phyloP scores from a whole-genome alignment of 1,140 invertebrate species.

The Belonocnema kinseyi region DNA sequence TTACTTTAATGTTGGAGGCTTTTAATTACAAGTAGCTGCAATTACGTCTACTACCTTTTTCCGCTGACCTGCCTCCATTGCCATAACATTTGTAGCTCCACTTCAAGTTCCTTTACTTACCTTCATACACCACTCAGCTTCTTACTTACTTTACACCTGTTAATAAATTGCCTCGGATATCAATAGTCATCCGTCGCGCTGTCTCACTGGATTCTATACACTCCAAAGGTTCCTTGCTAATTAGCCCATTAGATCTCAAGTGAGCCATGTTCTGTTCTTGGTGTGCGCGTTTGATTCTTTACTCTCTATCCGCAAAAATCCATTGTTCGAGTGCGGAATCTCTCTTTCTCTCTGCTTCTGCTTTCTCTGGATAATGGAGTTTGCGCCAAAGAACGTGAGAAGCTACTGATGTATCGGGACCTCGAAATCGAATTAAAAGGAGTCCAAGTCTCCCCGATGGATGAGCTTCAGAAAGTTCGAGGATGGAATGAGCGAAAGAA shows the following conservation, averaged over 20 bases:
- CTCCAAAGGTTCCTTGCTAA: not conserved
- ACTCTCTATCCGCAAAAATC: not conserved
- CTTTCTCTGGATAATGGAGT: slow-evolving; percentile 8
- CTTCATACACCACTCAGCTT: not conserved
- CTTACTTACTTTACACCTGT: not conserved
- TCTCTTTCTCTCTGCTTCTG: not conserved
- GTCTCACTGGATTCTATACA: not conserved
- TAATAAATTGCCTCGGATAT: not conserved
- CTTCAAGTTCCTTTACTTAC: not conserved
- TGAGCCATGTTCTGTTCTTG: not conserved
- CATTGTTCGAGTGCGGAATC: slow-evolving; percentile 12
- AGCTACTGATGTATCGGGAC: slow-evolving; percentile 12
- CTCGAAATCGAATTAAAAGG: slow-evolving; percentile 17
- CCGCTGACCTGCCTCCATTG: not conserved
- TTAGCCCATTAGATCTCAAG: slow-evolving; percentile 17
- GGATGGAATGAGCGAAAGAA: not conserved
- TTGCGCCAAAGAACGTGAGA: slow-evolving; percentile 8
- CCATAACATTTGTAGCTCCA: not conserved
- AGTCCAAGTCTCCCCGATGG: slow-evolving; percentile 13
- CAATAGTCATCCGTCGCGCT: not conserved
- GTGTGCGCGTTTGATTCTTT: not conserved
- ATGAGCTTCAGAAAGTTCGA: slow-evolving; percentile 8
- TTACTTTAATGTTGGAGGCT: not conserved
- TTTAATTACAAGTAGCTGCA: slow-evolving; percentile 28
- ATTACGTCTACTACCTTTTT: slow-evolving; percentile 1